phyloP scores from a whole-genome alignment of 2,113 vertebrate genomes.

The Nipponia nippon region DNA sequence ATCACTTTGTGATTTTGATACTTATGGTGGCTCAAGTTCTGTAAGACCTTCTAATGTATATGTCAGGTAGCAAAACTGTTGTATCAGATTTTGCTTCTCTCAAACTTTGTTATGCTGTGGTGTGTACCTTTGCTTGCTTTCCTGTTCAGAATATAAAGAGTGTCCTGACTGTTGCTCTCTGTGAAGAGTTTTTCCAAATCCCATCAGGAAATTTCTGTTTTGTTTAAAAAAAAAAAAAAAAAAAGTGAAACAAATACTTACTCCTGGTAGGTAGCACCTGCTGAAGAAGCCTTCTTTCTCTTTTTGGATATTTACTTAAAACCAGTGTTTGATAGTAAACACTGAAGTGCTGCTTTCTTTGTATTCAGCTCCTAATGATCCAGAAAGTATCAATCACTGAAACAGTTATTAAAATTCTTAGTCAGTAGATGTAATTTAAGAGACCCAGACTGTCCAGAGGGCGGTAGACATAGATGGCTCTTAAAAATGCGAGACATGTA shows the following conservation, averaged over 20 bases:
- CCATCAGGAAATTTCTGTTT: not conserved
- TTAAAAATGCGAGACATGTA: constrained; percentile 2
- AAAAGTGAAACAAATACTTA: too few relatives aligned
- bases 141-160: not conserved
- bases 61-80: not conserved
- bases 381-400: not conserved
- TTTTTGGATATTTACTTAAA: not conserved
- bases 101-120: not conserved
- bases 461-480: not conserved
- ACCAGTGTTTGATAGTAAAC: not conserved
- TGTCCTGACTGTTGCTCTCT: not conserved
- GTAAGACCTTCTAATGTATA: not conserved
- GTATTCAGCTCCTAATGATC: not conserved
- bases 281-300: not conserved
- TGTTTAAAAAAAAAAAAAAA: not conserved
- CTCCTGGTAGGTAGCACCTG: too few relatives aligned
- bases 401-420: constrained; percentile 53
- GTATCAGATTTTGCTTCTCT: not conserved
- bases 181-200: not conserved
- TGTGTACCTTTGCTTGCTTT: not conserved
- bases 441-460: not conserved
- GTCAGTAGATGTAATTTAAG: constrained; percentile 30
- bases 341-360: not conserved
- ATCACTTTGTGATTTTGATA: not conserved
- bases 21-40: not conserved